A percentile compares a stretch with the other conserved stretches of the same genome.
Evolutionary conservation across 2,888 invertebrate genomes (phyloP).

Genomic region (Seira musarum): DNA sequence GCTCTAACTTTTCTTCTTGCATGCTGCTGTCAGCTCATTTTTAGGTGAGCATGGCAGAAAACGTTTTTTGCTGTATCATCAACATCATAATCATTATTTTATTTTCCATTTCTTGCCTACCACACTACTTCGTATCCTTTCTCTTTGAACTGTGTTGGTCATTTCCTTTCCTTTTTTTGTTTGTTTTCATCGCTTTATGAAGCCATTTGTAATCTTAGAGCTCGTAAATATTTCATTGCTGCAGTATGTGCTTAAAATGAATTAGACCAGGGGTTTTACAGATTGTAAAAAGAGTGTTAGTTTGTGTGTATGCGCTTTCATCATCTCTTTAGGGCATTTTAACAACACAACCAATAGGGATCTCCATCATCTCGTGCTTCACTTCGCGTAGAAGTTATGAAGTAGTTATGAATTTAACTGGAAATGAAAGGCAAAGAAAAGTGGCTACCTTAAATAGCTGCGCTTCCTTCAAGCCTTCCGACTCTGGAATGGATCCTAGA

Average conservation of each 20-base stretch:
- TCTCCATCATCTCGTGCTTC: no score
- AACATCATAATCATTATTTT: conserved; percentile 14
- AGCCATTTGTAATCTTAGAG: conserved; percentile 12
- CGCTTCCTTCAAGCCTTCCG: conserved; percentile 82
- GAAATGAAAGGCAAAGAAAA: conserved; percentile 7
- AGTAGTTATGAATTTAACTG: conserved; percentile 9
- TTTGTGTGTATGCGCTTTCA: not conserved
- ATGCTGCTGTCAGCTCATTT: conserved; percentile 5
- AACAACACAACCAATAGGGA: not conserved
- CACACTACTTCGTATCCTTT: no score
- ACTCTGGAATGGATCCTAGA: conserved; percentile 82
- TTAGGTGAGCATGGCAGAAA: not conserved
- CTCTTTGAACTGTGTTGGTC: not conserved
- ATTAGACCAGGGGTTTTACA: conserved; percentile 2
- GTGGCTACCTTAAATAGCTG: conserved; percentile 83
- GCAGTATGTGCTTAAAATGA: not conserved
- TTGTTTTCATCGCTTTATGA: conserved; percentile 12
- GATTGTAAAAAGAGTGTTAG: not conserved
- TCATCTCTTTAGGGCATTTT: not conserved
- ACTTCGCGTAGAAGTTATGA: not conserved
- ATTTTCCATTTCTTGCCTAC: not conserved
- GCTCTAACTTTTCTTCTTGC: not conserved
- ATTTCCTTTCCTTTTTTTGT: not conserved
- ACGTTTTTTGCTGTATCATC: conserved; percentile 19
- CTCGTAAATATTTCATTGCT: conserved; percentile 15